Base-by-base conservation (phyloP, 2,113 vertebrate species). In the Pipa parva region DNA sequence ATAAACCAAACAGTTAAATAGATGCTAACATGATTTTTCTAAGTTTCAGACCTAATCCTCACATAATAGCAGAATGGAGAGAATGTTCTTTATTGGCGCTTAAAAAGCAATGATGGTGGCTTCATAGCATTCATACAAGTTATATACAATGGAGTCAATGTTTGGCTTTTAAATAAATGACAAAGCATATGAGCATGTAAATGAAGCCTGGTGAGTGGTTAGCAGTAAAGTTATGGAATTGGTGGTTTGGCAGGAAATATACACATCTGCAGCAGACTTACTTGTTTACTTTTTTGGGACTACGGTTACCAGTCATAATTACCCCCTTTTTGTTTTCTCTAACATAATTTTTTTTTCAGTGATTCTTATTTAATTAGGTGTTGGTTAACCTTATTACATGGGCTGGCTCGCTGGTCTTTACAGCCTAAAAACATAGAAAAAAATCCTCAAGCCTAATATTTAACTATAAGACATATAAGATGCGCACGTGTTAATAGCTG, bases 61-160 rank as follows among this genome's bases (percentile, higher is more conserved):
- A 20, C 17, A 68, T 27, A 25, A 59, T 39, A 37, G 45, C 26
- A 31, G 10, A 31, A 68, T 50, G 46, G 21, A 20, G 36, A 50
- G 51, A 59, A 58, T 25, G 27, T 15, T 48, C 25, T 49, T 31
- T 27, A 67, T 67, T 49, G 46, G 45, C 17, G 3, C 27, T 62
- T 49, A 11, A 26, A 49, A 48, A 28, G 50, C 55, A 20, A 9
- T 48, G 28, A 67, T 37, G 33, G 33, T 61, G 57, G 66, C 66
- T 70, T 59, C 66, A 70, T 54, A 54, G 10, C 49, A 42, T 70
- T 52, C 31, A 42, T 51, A 61, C 33, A 54, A 70, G 48, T 61
- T 58, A 61, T n/a, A n/a, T 70, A 49, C 49, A 54, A 45, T 17
- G 57, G 46, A 60, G 52, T 42, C 51, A 52, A 39, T 22, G 17